Evolutionary conservation across 1,140 invertebrate genomes (phyloP), one percentile per base, ranked within the genome.

Genomic region (Diachasma alloeum): DNA sequence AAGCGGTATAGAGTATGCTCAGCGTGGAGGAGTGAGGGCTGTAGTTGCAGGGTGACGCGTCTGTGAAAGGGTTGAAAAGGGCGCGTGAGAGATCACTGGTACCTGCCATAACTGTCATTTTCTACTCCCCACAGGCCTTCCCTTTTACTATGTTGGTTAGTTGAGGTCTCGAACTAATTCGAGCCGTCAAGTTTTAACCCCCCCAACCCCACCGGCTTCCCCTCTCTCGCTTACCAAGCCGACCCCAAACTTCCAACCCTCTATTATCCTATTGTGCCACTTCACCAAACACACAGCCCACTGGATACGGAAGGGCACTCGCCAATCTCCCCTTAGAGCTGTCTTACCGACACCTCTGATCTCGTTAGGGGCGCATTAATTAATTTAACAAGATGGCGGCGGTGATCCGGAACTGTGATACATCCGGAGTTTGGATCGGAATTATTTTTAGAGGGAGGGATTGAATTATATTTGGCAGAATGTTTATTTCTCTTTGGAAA

Each of bases 291-390:
- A 68, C 66, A 68, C 66, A 68, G 66, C 26, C 31, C 36, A 17
- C 36, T 68, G 66, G 66, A 80, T 77, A 81, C 77, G 76, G 78
- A 79, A 79, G 79, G 80, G 85, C 84, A 86, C 88, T 68, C 36
- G 36, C 86, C 84, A 87, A 81, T 74, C 78, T 76, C 48, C 79
- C 72, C 72, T 79, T 75, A 56, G 59, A 74, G 72, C 82, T 82
- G 81, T 81, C 79, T 83, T 84, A 84, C 81, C 85, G 84, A 87
- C 87, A 86, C 86, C 85, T 86, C 84, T 86, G 85, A 89, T 88
- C 87, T 88, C 84, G 86, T 88, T 88, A 88, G 81, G 81, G 80
- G 78, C 80, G 81, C 85, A 86, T 87, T 89, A 88, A 87, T 87
- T 89, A 86, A 86, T 88, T 88, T 87, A 19, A 86, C 85, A 89